Conservation (phyloP, 2,888 invertebrate genomes). For the Mesorhabditis belari region DNA sequence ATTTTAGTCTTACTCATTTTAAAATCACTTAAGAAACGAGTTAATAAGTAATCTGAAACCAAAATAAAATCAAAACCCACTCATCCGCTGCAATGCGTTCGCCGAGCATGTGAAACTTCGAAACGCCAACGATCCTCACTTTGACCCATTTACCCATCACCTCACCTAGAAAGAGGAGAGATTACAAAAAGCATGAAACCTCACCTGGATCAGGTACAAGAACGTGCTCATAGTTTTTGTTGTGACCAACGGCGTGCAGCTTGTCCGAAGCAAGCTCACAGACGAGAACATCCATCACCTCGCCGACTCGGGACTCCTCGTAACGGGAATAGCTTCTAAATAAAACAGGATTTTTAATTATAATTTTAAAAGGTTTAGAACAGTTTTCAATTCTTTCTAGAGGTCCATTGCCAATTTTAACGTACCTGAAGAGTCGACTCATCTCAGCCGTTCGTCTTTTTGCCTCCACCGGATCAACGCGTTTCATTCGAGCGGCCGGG, state of each 20-base stretch:
- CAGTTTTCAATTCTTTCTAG: background rate
- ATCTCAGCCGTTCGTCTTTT: conserved; percentile 80
- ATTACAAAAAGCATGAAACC: too few species aligned
- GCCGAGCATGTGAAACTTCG: conserved; percentile 52
- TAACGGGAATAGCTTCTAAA: conserved; percentile 64
- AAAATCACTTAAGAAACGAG: too few species aligned
- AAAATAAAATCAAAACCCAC: too few species aligned
- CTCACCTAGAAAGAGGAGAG: conserved; percentile 8
- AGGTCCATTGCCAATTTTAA: conserved; percentile 64
- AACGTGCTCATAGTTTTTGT: conserved; percentile 84
- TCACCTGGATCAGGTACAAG: conserved; percentile 24
- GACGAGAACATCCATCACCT: conserved; percentile 66
- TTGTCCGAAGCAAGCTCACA: conserved; percentile 88
- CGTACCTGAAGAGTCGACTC: conserved; percentile 71
- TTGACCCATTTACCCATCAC: conserved; percentile 34
- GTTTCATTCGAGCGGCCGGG: conserved; percentile 80
- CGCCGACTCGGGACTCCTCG: conserved; percentile 59
- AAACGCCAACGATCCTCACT: conserved; percentile 34
- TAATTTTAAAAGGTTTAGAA: background rate
- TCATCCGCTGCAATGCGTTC: too few species aligned
- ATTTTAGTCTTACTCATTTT: too few species aligned
- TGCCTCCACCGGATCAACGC: conserved; percentile 61
- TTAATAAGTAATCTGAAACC: too few species aligned
- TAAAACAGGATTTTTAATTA: background rate
- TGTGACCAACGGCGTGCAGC: conserved; percentile 84